These are phyloP conservation scores for Platyscapa corneri DNA, from an alignment of 1,140 invertebrate genomes.

Conservation along the genomic window DNA sequence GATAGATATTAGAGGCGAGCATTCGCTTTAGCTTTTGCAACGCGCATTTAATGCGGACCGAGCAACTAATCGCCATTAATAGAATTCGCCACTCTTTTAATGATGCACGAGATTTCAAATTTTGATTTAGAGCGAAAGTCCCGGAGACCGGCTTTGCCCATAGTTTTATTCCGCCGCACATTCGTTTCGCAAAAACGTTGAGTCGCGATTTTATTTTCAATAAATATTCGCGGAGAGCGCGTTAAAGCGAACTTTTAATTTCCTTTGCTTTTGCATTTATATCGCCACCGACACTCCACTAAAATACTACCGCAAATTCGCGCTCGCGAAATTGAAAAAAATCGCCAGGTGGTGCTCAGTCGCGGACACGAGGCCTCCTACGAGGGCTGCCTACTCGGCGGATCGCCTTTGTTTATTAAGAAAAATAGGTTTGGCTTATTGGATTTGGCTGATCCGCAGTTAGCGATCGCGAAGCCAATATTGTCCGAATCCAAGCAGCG, in stretches of 20 bases:
- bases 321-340: too few relatives aligned
- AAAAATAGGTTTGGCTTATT: background rate
- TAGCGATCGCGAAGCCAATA: background rate
- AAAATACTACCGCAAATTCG: too few relatives aligned
- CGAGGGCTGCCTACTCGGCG: background rate
- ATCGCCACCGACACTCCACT: too few relatives aligned
- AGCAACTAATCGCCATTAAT: too few relatives aligned
- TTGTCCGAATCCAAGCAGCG: background rate
- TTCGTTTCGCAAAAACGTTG: background rate
- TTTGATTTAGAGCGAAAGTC: too few relatives aligned
- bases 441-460: background rate
- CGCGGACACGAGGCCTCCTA: background rate
- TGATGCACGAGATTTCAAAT: too few relatives aligned
- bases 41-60: too few relatives aligned
- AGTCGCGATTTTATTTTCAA: background rate
- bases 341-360: background rate
- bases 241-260: background rate
- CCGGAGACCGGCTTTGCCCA: too few relatives aligned
- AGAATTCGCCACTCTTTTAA: too few relatives aligned
- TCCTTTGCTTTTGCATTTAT: background rate
- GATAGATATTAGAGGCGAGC: too few relatives aligned
- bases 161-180: too few relatives aligned
- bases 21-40: too few relatives aligned
- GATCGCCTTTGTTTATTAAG: background rate
- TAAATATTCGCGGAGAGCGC: background rate